These are phyloP conservation scores for Chaenodraco wilsoni DNA, from an alignment of 2,797 vertebrate genomes.

Conservation along the genomic window DNA sequence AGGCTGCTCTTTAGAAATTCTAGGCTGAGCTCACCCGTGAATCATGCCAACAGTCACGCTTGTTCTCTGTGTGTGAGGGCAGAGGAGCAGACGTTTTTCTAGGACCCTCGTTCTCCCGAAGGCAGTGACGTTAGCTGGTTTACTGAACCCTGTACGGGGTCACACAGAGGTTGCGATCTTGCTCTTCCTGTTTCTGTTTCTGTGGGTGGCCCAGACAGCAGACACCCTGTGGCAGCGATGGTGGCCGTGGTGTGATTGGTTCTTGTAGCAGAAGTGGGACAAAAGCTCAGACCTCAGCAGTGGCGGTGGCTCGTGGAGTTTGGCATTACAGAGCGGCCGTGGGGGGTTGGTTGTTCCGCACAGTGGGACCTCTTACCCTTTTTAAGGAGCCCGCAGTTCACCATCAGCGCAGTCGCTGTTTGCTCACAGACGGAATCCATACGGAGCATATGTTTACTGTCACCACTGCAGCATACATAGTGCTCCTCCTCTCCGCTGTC, in stretches of 20 bases:
- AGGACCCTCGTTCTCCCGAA: slow-evolving; percentile 9
- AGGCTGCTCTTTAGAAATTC: slow-evolving; percentile 77
- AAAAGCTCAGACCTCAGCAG: slow-evolving; percentile 22
- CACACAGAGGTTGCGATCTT: slow-evolving; percentile 46
- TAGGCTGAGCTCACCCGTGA: slow-evolving; percentile 74
- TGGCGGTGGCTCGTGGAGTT: slow-evolving; percentile 3
- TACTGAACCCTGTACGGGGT: slow-evolving; percentile 33
- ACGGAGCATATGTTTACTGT: slow-evolving; percentile 47
- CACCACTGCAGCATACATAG: slow-evolving; percentile 48
- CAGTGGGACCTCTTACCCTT: slow-evolving; percentile 36
- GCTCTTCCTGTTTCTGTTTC: slow-evolving; percentile 51
- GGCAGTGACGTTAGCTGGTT: slow-evolving; percentile 35
- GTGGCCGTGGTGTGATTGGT: slow-evolving; percentile 24
- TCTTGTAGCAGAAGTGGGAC: slow-evolving; percentile 37
- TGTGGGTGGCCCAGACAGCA: slow-evolving; percentile 43
- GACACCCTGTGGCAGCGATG: slow-evolving; percentile 13
- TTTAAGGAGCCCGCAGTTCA: slow-evolving; percentile 30
- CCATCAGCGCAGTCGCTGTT: slow-evolving; percentile 23
- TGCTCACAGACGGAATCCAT: slow-evolving; percentile 41
- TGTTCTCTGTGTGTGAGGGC: slow-evolving; percentile 45
- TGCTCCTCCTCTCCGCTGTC: neutral
- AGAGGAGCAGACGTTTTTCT: slow-evolving; percentile 29
- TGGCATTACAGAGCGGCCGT: slow-evolving; percentile 7
- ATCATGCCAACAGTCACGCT: slow-evolving; percentile 71
- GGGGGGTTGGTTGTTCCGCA: slow-evolving; percentile 13